Evolutionary conservation across 1,140 invertebrate genomes (phyloP).

Genomic region (Condylostylus longicornis): DNA sequence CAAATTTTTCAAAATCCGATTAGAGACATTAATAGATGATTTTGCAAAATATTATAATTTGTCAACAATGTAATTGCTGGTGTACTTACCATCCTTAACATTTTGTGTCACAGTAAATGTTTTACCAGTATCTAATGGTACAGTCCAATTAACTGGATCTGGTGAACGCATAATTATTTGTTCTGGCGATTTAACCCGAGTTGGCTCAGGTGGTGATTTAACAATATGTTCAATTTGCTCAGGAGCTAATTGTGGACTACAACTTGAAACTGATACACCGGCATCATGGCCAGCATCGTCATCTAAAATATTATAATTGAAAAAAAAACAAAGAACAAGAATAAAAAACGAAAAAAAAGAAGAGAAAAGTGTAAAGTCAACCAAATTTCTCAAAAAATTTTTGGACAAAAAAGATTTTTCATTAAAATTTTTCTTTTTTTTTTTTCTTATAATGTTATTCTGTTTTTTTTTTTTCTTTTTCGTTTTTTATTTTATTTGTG

Average conservation of each 20-base stretch:
- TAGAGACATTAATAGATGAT: too few relatives aligned
- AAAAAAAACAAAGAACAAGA: too few relatives aligned
- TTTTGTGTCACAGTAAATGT: constrained; percentile 85
- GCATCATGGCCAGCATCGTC: constrained; percentile 27
- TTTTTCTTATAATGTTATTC: too few relatives aligned
- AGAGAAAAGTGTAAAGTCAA: too few relatives aligned
- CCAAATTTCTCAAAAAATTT: too few relatives aligned
- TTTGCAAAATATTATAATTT: too few relatives aligned
- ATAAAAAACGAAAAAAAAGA: too few relatives aligned
- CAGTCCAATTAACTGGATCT: constrained; percentile 86
- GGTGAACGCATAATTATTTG: constrained; percentile 80
- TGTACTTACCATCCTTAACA: constrained; percentile 59
- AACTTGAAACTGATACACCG: constrained; percentile 30
- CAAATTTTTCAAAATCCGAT: not conserved
- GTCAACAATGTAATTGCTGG: too few relatives aligned
- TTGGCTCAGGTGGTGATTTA: constrained; percentile 79
- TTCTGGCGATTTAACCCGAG: constrained; percentile 81
- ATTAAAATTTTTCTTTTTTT: too few relatives aligned
- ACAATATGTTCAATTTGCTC: constrained; percentile 51
- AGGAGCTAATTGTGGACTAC: constrained; percentile 30
- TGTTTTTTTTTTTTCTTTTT: too few relatives aligned
- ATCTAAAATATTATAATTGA: constrained; percentile 22
- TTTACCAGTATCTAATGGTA: constrained; percentile 80
- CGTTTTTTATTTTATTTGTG: too few relatives aligned
- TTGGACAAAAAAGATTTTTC: too few relatives aligned